Conservation (phyloP, 2,888 invertebrate genomes). For the Saturnia pavonia region DNA sequence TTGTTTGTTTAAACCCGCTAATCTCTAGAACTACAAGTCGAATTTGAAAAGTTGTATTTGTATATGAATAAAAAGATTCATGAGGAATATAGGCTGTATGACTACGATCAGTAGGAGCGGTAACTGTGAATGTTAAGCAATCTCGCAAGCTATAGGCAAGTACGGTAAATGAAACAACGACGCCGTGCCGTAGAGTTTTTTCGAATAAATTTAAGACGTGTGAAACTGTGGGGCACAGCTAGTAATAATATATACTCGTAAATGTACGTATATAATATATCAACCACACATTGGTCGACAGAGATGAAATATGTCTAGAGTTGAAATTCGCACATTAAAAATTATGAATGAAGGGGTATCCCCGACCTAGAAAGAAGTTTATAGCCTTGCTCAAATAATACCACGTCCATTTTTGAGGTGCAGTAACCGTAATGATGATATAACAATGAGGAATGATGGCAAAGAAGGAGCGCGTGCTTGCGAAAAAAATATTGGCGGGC, state of each 20-base stretch:
- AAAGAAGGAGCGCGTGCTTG: constrained; percentile 61
- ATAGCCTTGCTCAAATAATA: constrained; percentile 55
- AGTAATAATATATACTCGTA: neutral
- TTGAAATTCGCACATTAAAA: constrained; percentile 58
- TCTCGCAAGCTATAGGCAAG: too few species aligned
- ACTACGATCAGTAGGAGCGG: too few species aligned
- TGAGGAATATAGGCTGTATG: too few species aligned
- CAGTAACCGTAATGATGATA: constrained; percentile 69
- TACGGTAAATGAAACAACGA: too few species aligned
- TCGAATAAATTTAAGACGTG: too few species aligned
- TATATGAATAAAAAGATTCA: too few species aligned
- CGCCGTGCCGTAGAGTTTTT: too few species aligned
- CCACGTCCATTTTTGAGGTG: constrained; percentile 66
- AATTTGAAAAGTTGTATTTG: too few species aligned
- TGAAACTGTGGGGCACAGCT: too few species aligned
- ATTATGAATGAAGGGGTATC: constrained; percentile 63
- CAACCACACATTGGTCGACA: constrained; percentile 26
- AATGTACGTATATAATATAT: neutral
- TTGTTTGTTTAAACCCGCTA: too few species aligned
- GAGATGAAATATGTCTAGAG: constrained; percentile 52
- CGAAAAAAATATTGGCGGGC: constrained; percentile 62
- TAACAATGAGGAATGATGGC: constrained; percentile 65
- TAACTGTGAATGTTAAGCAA: too few species aligned
- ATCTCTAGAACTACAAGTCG: too few species aligned
- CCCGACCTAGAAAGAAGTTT: constrained; percentile 72